Conservation (phyloP, 2,113 vertebrate species). For the Colaptes auratus region DNA sequence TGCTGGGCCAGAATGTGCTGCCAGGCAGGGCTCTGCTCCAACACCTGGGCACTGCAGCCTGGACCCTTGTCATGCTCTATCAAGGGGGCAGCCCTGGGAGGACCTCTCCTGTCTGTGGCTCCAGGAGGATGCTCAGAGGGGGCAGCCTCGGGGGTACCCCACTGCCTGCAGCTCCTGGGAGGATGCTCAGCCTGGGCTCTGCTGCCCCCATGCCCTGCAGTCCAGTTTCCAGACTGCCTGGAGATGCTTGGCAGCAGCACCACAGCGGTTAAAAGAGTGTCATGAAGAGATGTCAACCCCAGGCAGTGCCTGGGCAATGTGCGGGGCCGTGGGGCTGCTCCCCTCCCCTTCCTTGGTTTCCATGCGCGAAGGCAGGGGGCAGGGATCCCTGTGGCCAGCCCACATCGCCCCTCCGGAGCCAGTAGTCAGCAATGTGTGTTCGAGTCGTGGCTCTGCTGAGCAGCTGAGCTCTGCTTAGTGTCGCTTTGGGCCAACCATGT, state of each 20-base stretch:
- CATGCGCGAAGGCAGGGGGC: neutral
- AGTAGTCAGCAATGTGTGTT: slow-evolving; percentile 35
- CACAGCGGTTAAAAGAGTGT: neutral
- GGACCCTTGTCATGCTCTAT: rapidly evolving
- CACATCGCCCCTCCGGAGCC: neutral
- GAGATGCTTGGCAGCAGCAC: neutral
- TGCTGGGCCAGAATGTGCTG: neutral
- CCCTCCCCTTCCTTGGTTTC: too few relatives aligned
- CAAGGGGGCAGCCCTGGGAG: too few relatives aligned
- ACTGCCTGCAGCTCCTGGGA: neutral
- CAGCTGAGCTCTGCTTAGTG: slow-evolving; percentile 49
- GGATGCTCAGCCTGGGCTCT: neutral
- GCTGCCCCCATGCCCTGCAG: rapidly evolving
- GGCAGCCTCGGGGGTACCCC: neutral
- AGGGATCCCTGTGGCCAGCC: neutral
- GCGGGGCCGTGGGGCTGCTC: neutral
- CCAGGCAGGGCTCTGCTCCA: neutral
- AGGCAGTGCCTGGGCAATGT: neutral
- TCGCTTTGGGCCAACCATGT: slow-evolving; percentile 52
- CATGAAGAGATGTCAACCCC: neutral
- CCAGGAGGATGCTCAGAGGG: neutral
- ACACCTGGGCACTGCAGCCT: rapidly evolving
- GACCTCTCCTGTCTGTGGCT: too few relatives aligned
- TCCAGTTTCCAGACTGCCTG: neutral
- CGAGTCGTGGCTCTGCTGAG: slow-evolving; percentile 35